Conservation (phyloP, 2,888 invertebrate genomes). For the Bunonema sp. region DNA sequence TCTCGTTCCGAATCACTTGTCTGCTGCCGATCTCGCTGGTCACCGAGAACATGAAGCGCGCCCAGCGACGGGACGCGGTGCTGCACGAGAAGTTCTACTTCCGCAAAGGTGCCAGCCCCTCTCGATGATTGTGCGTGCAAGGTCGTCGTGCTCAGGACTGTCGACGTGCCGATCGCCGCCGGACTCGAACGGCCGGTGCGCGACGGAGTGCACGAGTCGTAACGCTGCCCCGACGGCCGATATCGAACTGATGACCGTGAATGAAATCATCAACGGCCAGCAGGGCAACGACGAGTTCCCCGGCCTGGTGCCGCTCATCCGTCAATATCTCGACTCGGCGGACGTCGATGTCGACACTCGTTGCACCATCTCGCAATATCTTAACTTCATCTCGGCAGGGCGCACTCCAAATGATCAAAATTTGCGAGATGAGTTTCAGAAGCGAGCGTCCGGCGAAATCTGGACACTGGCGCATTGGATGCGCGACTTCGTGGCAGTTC, state of each 20-base stretch:
- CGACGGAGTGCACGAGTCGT: no score
- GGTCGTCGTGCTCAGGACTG: no score
- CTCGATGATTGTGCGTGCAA: slow-evolving; percentile 2
- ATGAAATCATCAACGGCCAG: slow-evolving; percentile 87
- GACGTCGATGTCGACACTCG: slow-evolving; percentile 92
- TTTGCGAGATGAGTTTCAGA: slow-evolving; percentile 54
- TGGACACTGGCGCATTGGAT: slow-evolving; percentile 88
- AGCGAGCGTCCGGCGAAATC: slow-evolving; percentile 63
- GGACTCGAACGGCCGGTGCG: no score
- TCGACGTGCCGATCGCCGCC: slow-evolving; percentile 36
- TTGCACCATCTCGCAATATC: slow-evolving; percentile 87
- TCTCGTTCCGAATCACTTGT: slow-evolving; percentile 85
- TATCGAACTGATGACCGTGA: slow-evolving; percentile 65
- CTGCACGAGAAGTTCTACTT: slow-evolving; percentile 78
- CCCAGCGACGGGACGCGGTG: slow-evolving; percentile 77
- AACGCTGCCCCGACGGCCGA: slow-evolving; percentile 31
- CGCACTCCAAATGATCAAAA: background rate
- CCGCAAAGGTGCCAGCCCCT: no score
- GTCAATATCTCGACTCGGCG: slow-evolving; percentile 79
- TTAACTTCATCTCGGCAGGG: slow-evolving; percentile 52
- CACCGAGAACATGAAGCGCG: slow-evolving; percentile 79
- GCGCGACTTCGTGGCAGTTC: slow-evolving; percentile 68
- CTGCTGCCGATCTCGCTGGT: slow-evolving; percentile 67
- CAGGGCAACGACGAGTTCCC: slow-evolving; percentile 67
- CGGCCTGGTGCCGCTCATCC: slow-evolving; percentile 79